A percentile compares a stretch with the other conserved stretches of the same genome.
Conservation (phyloP, 1,140 invertebrate genomes). For the Wasmannia auropunctata region DNA sequence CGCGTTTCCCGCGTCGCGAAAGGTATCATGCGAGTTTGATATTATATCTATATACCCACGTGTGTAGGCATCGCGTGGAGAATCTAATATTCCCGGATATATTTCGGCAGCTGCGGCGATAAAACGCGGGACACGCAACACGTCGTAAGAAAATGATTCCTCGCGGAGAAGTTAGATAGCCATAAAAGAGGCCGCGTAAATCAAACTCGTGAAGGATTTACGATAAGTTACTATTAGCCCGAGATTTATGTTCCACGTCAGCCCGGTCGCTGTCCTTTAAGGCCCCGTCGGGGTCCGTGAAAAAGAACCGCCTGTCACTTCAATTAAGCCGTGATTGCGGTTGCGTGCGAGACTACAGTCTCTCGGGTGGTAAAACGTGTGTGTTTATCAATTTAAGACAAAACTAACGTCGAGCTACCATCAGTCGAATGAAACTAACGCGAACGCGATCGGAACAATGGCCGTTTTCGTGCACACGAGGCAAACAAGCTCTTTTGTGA, state of each 20-base stretch:
- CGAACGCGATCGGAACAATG: slow-evolving; percentile 1
- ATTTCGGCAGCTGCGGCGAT: slow-evolving; percentile 20
- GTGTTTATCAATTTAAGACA: slow-evolving; percentile 13
- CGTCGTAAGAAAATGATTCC: slow-evolving; percentile 41
- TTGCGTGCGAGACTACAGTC: background rate
- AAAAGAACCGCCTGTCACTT: slow-evolving; percentile 8
- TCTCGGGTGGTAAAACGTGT: background rate
- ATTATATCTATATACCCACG: background rate
- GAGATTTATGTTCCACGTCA: slow-evolving; percentile 35
- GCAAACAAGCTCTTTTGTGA: slow-evolving; percentile 21
- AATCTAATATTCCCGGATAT: background rate
- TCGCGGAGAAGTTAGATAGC: slow-evolving; percentile 34
- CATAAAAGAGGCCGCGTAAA: slow-evolving; percentile 56
- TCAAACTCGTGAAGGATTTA: slow-evolving; percentile 51
- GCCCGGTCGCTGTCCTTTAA: slow-evolving; percentile 2
- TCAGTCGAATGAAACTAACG: background rate
- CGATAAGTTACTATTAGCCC: slow-evolving; percentile 43
- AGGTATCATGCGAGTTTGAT: background rate
- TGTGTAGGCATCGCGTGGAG: no score
- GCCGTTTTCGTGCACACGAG: background rate
- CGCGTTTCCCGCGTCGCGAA: background rate
- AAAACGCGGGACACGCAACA: slow-evolving; percentile 7
- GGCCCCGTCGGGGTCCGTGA: background rate
- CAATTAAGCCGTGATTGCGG: slow-evolving; percentile 33
- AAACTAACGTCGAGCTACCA: background rate